These are phyloP conservation scores for Agriopis marginaria DNA, from an alignment of 2,888 invertebrate genomes.

Conservation along the genomic window DNA sequence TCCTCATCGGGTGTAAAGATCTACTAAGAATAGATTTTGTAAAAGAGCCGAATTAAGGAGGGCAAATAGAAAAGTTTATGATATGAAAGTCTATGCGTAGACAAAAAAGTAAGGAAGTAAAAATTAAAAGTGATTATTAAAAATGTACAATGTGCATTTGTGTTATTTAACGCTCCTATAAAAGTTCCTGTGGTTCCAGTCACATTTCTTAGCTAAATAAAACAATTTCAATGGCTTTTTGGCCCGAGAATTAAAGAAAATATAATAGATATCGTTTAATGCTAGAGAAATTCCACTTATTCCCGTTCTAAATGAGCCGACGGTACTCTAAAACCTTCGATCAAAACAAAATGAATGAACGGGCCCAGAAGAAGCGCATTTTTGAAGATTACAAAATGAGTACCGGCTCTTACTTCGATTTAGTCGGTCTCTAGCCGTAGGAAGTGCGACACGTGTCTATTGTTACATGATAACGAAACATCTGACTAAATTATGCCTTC, in stretches of 20 bases:
- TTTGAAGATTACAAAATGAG: too few relatives aligned
- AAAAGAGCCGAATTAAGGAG: too few relatives aligned
- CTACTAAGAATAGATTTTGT: too few relatives aligned
- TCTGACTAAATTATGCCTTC: too few relatives aligned
- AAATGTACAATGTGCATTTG: not conserved
- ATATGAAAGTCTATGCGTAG: not conserved
- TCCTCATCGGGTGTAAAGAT: too few relatives aligned
- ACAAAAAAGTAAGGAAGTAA: not conserved
- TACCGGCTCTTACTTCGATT: too few relatives aligned
- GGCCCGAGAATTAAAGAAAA: conserved; percentile 8
- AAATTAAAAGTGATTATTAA: not conserved
- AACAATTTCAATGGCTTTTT: conserved; percentile 17
- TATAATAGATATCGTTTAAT: conserved; percentile 24
- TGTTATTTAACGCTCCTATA: not conserved
- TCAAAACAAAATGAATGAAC: too few relatives aligned
- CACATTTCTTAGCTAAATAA: conserved; percentile 7
- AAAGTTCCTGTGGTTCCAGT: not conserved
- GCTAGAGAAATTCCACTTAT: conserved; percentile 17
- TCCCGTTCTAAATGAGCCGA: conserved; percentile 14
- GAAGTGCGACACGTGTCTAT: too few relatives aligned
- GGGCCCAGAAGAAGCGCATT: too few relatives aligned
- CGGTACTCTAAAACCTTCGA: too few relatives aligned
- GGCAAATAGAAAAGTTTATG: not conserved
- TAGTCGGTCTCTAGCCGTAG: too few relatives aligned
- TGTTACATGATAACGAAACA: too few relatives aligned